These are phyloP conservation scores for Okamejei kenojei DNA, from an alignment of 2,797 vertebrate genomes.

Conservation along the genomic window DNA sequence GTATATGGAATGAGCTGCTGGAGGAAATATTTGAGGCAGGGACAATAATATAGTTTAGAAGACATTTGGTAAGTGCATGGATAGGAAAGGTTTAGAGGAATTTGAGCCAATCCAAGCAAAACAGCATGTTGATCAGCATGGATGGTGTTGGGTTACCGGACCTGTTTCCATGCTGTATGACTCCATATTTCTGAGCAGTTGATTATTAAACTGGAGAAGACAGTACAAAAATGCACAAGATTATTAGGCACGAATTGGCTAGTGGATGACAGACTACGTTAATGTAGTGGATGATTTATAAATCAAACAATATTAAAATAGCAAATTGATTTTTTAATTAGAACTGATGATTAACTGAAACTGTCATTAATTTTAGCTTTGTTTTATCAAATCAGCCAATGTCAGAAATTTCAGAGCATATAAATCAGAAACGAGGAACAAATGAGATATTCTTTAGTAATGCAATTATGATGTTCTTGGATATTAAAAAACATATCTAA, in stretches of 20 bases:
- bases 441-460: neutral
- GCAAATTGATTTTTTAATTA: slow-evolving; percentile 5
- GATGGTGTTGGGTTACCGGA: too few relatives aligned
- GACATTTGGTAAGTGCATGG: too few relatives aligned
- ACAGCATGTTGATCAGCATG: too few relatives aligned
- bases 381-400: neutral
- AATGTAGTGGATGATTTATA: slow-evolving; percentile 12
- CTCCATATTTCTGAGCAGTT: slow-evolving; percentile 46
- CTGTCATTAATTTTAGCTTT: neutral
- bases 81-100: too few relatives aligned
- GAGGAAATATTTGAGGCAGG: too few relatives aligned
- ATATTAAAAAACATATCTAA: neutral
- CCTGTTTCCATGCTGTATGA: too few relatives aligned
- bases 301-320: slow-evolving; percentile 20
- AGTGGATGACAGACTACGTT: neutral
- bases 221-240: slow-evolving; percentile 63
- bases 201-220: slow-evolving; percentile 62
- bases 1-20: too few relatives aligned
- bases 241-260: slow-evolving; percentile 53
- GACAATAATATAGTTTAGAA: too few relatives aligned
- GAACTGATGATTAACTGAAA: slow-evolving; percentile 16
- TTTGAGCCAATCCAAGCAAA: too few relatives aligned
- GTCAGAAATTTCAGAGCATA: neutral
- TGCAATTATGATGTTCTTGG: neutral
- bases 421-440: neutral